Percentiles rank a stretch among this genome's conserved stretches.
Conservation (phyloP, 2,797 vertebrate species). For the Euthynnus affinis region DNA sequence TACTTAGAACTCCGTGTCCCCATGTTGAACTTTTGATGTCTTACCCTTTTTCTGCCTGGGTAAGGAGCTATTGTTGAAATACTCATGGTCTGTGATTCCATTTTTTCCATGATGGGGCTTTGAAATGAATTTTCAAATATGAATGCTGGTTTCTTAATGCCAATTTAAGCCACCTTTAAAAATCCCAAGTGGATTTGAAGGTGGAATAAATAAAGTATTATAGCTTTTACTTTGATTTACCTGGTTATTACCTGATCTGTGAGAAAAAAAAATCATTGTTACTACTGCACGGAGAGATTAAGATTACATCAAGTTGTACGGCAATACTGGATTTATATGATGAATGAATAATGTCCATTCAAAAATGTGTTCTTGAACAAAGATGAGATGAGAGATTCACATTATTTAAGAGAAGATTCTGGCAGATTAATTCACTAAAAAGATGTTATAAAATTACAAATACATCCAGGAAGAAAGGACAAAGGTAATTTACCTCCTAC, state of each 20-base stretch:
- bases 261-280: too few relatives aligned
- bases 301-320: too few relatives aligned
- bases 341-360: constrained; percentile 1
- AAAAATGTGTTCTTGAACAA: neutral
- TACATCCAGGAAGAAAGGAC: neutral
- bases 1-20: constrained; percentile 10
- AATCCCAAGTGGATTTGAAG: constrained; percentile 2
- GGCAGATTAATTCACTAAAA: neutral
- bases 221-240: neutral
- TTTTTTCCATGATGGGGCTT: constrained; percentile 1
- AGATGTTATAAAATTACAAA: constrained; percentile 6
- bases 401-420: neutral
- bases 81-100: neutral
- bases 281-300: too few relatives aligned
- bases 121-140: constrained; percentile 20
- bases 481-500: neutral
- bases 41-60: constrained; percentile 13
- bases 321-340: too few relatives aligned
- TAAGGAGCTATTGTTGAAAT: constrained; percentile 11
- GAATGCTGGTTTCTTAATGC: neutral
- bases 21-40: constrained; percentile 35
- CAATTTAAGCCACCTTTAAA: neutral
- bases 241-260: too few relatives aligned
- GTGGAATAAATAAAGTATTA: constrained; percentile 3
- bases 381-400: neutral